Evolutionary conservation across 2,113 vertebrate species (phyloP).

Genomic region (Ptyas mucosa): DNA sequence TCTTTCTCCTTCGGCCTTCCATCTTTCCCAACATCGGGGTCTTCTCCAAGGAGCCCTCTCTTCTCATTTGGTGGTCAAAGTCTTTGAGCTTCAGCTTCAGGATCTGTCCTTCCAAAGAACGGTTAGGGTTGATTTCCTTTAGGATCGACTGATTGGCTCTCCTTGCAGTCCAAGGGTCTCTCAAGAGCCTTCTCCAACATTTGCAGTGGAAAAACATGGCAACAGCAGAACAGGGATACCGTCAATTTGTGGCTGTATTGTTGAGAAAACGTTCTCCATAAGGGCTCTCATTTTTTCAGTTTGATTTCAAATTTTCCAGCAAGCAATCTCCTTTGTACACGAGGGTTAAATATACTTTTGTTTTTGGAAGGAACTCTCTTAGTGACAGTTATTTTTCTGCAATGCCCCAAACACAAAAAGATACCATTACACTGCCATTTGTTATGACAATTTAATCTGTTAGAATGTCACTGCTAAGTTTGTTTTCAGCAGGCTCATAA

Average conservation of each 20-base stretch:
- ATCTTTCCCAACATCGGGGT: no score
- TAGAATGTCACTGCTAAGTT: slow-evolving; percentile 46
- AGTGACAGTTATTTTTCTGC: slow-evolving; percentile 41
- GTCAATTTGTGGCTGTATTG: slow-evolving; percentile 20
- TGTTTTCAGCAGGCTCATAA: slow-evolving; percentile 56
- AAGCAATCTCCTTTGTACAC: fast-evolving
- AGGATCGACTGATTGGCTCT: no score
- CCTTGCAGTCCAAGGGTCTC: no score
- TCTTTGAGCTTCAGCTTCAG: no score
- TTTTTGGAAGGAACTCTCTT: slow-evolving; percentile 35
- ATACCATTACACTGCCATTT: slow-evolving; percentile 50
- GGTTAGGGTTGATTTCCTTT: no score
- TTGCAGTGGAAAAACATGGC: slow-evolving; percentile 5
- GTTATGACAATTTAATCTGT: slow-evolving; percentile 58
- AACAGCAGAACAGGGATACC: slow-evolving; percentile 18
- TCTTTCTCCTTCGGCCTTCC: no score
- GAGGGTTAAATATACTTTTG: slow-evolving; percentile 20
- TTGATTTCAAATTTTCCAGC: not conserved
- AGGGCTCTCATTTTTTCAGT: not conserved
- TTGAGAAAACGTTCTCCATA: slow-evolving; percentile 12
- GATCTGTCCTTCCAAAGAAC: no score
- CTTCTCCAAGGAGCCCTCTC: no score
- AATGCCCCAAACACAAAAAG: slow-evolving; percentile 49
- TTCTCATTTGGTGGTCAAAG: no score
- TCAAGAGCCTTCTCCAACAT: not conserved